Evolutionary conservation across 2,113 vertebrate genomes (phyloP), one percentile per base, ranked within the genome.

Genomic region (Gallinago paraguaiae): DNA sequence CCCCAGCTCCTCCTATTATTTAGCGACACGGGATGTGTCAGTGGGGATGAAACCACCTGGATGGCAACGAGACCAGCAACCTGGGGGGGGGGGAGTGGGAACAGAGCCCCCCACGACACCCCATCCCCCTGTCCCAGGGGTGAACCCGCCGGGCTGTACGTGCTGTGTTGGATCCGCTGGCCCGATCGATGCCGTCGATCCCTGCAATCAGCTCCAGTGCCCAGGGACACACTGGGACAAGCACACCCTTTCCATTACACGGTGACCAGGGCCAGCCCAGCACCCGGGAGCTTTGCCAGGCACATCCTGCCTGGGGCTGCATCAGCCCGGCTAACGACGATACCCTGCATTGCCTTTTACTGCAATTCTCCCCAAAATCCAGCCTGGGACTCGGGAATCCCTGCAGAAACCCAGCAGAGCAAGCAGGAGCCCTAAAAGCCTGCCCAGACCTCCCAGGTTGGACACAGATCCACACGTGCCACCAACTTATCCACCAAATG

Each of bases 221-320:
- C 95, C 0, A n/a, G 78, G 94, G 95, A 51, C 84, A 80, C 1
- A 7, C 67, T 81, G 92, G 88, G 90, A 95, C 83, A 48, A 91
- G 64, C 68, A 51, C 82, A 67, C 68, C 93, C 95, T 96, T 97
- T 95, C 96, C 96, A 95, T 95, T 77, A 93, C 96, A 87, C 3
- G 1, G 24, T 37, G 91, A 46, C 92, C 86, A 41, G 60, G 60
- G 27, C 59, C 77, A 90, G 86, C 46, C 68, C 84, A 37, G 59
- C 7, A 4, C 33, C 51, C 7, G 78, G 76, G 72, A 95, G 70
- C 85, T 9, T 4, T 82, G 92, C 78, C 85, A 88, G 78, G 71
- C 59, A 41, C 94, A 54, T 1, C 57, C 83, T 51, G 90, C 88
- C 90, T 27, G 68, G 46, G 71, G 71, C 94, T 88, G 79, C 63